A percentile compares a stretch with the other conserved stretches of the same genome.
Evolutionary conservation across 2,113 vertebrate genomes (phyloP).

Genomic region (Sinocyclocheilus anophthalmus): DNA sequence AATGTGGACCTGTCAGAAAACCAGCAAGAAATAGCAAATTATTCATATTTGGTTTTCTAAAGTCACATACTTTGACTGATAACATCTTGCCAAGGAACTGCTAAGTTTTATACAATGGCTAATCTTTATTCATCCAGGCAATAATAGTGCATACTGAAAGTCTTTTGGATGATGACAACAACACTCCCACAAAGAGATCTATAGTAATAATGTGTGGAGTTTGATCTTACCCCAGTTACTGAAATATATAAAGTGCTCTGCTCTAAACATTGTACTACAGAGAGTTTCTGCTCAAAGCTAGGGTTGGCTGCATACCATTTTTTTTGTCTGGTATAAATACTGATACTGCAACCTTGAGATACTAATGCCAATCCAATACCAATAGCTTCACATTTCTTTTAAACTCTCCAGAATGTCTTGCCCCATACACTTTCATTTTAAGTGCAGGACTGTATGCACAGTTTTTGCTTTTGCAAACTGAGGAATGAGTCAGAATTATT

Average conservation of each 20-base stretch:
- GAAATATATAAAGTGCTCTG: not conserved
- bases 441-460: too few species aligned
- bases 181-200: not conserved
- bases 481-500: not conserved
- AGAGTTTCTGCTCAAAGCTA: not conserved
- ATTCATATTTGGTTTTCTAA: not conserved
- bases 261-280: not conserved
- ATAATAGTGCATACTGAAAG: not conserved
- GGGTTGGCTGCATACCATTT: not conserved
- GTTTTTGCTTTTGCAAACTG: not conserved
- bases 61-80: not conserved
- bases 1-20: conserved; percentile 83
- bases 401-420: too few species aligned
- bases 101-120: not conserved
- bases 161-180: not conserved
- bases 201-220: not conserved
- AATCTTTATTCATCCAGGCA: not conserved
- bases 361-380: not conserved
- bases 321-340: not conserved
- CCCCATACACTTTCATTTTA: too few species aligned
- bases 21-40: not conserved
- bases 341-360: not conserved
- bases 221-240: not conserved
- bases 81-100: not conserved
- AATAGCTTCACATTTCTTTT: not conserved